phyloP scores from a whole-genome alignment of 2,888 invertebrate species.

The Keiferia lycopersicella region DNA sequence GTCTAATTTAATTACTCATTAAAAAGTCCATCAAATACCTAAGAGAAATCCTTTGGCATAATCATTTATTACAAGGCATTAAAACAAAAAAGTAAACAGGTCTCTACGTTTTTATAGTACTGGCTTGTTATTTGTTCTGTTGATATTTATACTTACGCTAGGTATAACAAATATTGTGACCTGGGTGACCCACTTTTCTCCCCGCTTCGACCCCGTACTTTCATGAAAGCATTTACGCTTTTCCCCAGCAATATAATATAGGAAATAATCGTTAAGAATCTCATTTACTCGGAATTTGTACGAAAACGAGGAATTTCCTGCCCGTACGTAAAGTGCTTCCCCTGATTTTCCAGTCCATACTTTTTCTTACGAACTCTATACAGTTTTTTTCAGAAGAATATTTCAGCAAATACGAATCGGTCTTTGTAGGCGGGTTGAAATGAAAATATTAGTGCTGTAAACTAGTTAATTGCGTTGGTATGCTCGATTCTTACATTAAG shows the following conservation, averaged over 20 bases:
- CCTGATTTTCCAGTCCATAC: not conserved
- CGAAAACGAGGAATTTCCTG: conserved; percentile 10
- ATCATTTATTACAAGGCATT: too few species aligned
- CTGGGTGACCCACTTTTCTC: conserved; percentile 12
- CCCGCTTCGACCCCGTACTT: conserved; percentile 16
- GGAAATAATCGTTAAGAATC: conserved; percentile 13
- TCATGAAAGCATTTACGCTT: conserved; percentile 16
- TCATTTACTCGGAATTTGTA: conserved; percentile 9
- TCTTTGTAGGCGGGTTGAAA: too few species aligned
- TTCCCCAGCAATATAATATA: not conserved
- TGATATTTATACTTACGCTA: not conserved
- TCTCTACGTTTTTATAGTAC: too few species aligned
- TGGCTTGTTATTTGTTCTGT: not conserved
- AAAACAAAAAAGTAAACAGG: too few species aligned
- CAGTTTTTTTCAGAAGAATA: too few species aligned
- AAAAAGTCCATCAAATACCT: too few species aligned
- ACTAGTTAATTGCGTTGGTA: too few species aligned
- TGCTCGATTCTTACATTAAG: too few species aligned
- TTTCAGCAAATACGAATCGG: too few species aligned
- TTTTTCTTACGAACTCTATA: not conserved
- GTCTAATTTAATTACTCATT: too few species aligned
- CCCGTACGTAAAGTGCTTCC: conserved; percentile 3
- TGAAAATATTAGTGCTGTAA: too few species aligned
- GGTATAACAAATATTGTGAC: conserved; percentile 2
- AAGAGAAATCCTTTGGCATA: too few species aligned